Conservation (phyloP, 2,797 vertebrate species). For the Acropternis orthonyx region DNA sequence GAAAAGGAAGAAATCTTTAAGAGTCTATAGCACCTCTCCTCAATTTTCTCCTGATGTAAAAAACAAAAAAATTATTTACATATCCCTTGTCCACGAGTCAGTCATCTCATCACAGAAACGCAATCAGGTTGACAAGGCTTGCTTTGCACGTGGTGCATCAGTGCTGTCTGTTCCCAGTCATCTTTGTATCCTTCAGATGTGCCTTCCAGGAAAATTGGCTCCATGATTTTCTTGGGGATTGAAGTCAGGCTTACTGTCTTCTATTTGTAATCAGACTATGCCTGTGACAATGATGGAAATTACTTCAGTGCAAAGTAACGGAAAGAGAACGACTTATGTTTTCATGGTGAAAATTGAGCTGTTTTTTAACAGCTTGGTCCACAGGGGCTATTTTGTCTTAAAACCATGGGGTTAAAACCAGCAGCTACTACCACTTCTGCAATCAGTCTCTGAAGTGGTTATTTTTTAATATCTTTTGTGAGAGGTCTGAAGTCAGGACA, state of each 20-base stretch:
- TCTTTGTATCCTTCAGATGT: background rate
- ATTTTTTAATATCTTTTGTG: background rate
- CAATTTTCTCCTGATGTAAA: background rate
- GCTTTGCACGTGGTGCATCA: background rate
- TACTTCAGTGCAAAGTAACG: background rate
- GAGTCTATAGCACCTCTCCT: background rate
- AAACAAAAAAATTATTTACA: background rate
- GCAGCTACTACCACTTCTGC: background rate
- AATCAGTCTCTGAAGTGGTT: background rate
- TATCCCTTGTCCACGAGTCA: background rate
- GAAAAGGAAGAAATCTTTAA: background rate
- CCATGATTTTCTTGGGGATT: background rate
- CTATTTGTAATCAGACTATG: background rate
- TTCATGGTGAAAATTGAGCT: background rate
- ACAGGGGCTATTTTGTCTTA: background rate
- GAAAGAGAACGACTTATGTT: background rate
- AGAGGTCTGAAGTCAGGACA: background rate
- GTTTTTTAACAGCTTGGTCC: background rate
- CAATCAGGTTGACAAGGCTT: background rate
- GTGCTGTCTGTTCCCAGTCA: background rate
- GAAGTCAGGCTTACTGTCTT: background rate
- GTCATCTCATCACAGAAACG: background rate
- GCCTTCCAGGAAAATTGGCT: background rate
- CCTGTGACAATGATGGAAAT: background rate
- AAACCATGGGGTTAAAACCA: background rate